phyloP scores from a whole-genome alignment of 2,888 invertebrate species.

The Callinectes sapidus region DNA sequence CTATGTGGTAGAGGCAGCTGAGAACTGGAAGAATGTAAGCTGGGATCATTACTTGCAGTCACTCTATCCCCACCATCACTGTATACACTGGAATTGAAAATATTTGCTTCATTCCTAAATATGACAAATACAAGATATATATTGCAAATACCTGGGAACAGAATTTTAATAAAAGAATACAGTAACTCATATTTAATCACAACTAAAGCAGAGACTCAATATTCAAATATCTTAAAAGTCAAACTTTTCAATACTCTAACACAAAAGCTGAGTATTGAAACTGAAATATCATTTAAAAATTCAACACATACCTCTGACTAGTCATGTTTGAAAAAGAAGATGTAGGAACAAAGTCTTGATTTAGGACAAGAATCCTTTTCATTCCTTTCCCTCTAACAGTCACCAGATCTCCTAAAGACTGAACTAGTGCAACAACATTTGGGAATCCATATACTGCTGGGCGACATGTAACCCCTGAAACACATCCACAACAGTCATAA shows the following conservation, averaged over 20 bases:
- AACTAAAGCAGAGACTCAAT: background rate
- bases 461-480: slow-evolving; percentile 76
- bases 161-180: no score
- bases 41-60: background rate
- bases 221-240: no score
- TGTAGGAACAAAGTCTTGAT: slow-evolving; percentile 74
- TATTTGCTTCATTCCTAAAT: background rate
- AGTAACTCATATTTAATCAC: no score
- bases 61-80: background rate
- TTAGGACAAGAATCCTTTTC: slow-evolving; percentile 78
- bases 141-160: no score
- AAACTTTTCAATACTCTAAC: no score
- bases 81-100: slow-evolving; percentile 40
- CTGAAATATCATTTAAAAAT: background rate
- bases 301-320: background rate
- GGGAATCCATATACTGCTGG: slow-evolving; percentile 79
- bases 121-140: background rate
- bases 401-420: slow-evolving; percentile 79
- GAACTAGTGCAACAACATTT: slow-evolving; percentile 78
- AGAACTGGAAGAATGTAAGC: slow-evolving; percentile 21
- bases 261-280: no score
- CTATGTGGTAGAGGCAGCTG: slow-evolving; percentile 43
- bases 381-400: slow-evolving; percentile 77
- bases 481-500: background rate
- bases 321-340: slow-evolving; percentile 23